phyloP scores from a whole-genome alignment of 2,113 vertebrate species.

The Rissa tridactyla region DNA sequence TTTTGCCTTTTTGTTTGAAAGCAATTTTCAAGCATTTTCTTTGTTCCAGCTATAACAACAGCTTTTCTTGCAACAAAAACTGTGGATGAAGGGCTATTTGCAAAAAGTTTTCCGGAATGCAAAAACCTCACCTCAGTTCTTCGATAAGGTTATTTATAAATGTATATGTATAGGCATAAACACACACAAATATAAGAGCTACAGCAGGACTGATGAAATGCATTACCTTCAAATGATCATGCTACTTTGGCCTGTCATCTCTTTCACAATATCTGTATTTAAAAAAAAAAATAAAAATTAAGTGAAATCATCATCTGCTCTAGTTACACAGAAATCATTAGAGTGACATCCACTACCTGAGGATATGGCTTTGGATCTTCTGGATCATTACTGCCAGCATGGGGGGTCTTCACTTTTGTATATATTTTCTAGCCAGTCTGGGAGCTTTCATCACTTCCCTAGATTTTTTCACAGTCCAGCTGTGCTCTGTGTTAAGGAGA shows the following conservation, averaged over 20 bases:
- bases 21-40: slow-evolving; percentile 51
- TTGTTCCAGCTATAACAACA: slow-evolving; percentile 48
- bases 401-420: not conserved
- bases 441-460: not conserved
- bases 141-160: not conserved
- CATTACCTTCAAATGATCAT: not conserved
- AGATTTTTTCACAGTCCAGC: not conserved
- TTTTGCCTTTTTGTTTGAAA: slow-evolving; percentile 53
- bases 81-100: slow-evolving; percentile 9
- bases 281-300: not conserved
- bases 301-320: rapidly evolving
- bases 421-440: not conserved
- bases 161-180: not conserved
- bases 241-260: not conserved
- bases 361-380: not conserved
- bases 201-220: not conserved
- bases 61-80: slow-evolving; percentile 29
- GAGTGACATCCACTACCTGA: not conserved
- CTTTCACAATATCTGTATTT: not conserved
- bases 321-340: not conserved
- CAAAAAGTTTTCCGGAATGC: not conserved
- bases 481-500: not conserved
- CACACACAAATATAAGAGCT: not conserved
- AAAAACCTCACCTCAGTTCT: slow-evolving; percentile 25
- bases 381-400: not conserved